Base-by-base conservation (phyloP, 1,140 invertebrate species). In the Gryllus bimaculatus region DNA sequence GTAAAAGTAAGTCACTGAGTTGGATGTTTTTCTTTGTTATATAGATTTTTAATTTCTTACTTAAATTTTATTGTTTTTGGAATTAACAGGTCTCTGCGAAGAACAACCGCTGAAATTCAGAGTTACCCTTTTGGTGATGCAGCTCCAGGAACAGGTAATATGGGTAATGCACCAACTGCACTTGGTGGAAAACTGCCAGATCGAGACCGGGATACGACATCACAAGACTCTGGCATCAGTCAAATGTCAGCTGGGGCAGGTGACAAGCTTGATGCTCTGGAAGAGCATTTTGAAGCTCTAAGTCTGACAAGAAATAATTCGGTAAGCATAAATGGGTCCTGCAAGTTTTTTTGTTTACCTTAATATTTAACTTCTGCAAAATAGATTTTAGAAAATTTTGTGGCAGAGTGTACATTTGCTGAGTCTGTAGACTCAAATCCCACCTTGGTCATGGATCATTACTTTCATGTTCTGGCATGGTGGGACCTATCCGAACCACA, bases 71-170 rank as follows among this genome's bases (percentile, higher is more conserved):
- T 39, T 39, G 26, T 39, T 39, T 39, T 39, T 39, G 26, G 26
- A 39, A 39, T 39, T 39, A 5, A 39, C 81, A 89, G 91, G 83
- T 95, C 94, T 79, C 90, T 98, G 78, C 89, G 94, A 79, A 93
- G 93, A 84, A 98, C 96, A 73, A 96, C 96, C 6, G 95, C 94
- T 21, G 96, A 98, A 88, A 98, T 98, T 85, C 94, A 96, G 83
- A 95, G 93, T 86, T 95, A 95, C 82, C 93, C 91, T 83, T 93
- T 92, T 82, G 92, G 92, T 84, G 87, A 84, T n/a, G 54, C 54
- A 18, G 18, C 10, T 66, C 10, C 10, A 13, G 54, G 54, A 13
- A 79, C 84, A 79, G 84, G 83, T 66, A 66, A 18, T 66, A 18
- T 10, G 18, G 82, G 81, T 81, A 82, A 74, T 66, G 54, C 10